phyloP scores from a whole-genome alignment of 2,888 invertebrate species.

The Lamellibrachia satsuma region DNA sequence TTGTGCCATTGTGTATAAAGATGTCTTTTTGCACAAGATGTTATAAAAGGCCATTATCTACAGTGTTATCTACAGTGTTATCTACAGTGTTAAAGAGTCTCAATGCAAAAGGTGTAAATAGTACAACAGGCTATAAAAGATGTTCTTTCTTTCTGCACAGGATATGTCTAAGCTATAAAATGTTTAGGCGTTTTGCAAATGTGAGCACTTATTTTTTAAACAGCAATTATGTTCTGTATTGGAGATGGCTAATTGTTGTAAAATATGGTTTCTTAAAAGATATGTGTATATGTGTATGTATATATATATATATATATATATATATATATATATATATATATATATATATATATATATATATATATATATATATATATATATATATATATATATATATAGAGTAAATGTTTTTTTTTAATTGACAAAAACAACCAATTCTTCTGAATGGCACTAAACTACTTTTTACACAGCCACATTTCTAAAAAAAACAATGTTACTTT shows the following conservation, averaged over 20 bases:
- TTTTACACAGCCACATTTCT: too few relatives aligned
- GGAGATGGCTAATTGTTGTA: background rate
- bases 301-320: too few relatives aligned
- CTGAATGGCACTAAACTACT: too few relatives aligned
- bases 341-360: too few relatives aligned
- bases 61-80: background rate
- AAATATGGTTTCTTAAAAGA: background rate
- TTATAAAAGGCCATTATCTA: background rate
- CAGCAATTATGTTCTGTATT: background rate
- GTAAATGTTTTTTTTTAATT: too few relatives aligned
- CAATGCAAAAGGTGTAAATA: background rate
- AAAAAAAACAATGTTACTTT: too few relatives aligned
- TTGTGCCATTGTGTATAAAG: background rate
- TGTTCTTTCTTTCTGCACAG: background rate
- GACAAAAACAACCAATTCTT: too few relatives aligned
- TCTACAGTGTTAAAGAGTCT: background rate
- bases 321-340: too few relatives aligned
- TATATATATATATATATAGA: too few relatives aligned
- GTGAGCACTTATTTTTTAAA: slow-evolving; percentile 17
- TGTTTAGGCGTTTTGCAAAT: background rate
- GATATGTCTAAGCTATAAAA: background rate
- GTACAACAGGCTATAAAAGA: background rate
- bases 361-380: too few relatives aligned
- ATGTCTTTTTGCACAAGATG: slow-evolving; percentile 1
- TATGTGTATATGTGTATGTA: too few relatives aligned